These are phyloP conservation scores for Lutjanus argentimaculatus DNA, from an alignment of 2,797 vertebrate species.

Conservation along the genomic window DNA sequence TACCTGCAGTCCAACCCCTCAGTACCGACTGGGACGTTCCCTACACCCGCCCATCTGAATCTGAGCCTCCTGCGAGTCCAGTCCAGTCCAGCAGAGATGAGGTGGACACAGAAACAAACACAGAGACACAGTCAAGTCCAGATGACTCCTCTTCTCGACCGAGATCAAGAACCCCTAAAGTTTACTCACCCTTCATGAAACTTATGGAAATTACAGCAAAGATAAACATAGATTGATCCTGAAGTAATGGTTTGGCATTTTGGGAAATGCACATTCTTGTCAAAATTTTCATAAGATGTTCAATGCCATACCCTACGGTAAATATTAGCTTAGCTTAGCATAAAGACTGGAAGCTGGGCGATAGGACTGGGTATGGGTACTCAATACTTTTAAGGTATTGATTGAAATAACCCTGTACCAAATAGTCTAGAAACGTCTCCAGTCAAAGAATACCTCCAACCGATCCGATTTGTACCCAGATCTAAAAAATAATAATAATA, in stretches of 20 bases:
- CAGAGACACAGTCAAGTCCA: slow-evolving; percentile 21
- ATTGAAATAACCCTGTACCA: no score
- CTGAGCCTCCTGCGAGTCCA: slow-evolving; percentile 39
- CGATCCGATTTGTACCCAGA: no score
- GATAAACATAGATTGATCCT: slow-evolving; percentile 75
- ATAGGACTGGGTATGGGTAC: no score
- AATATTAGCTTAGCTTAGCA: slow-evolving; percentile 17
- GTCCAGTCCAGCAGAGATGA: slow-evolving; percentile 55
- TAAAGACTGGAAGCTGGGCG: background rate
- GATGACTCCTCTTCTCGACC: slow-evolving; percentile 46
- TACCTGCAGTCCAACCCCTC: slow-evolving; percentile 65
- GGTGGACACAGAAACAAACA: slow-evolving; percentile 47
- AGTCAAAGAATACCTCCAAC: no score
- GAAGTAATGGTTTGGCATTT: background rate
- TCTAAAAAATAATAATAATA: no score
- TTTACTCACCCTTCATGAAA: slow-evolving; percentile 91
- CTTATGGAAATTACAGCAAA: slow-evolving; percentile 91
- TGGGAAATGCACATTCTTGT: background rate
- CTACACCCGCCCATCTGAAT: slow-evolving; percentile 29
- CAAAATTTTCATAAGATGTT: background rate
- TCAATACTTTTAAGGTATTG: no score
- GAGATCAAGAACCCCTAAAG: slow-evolving; percentile 73
- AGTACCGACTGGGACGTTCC: background rate
- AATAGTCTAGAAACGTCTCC: no score
- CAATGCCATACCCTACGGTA: background rate